Percentiles rank a stretch among this genome's conserved stretches.
Conservation (phyloP, 1,140 invertebrate genomes). For the Gonatopus flavifemur region DNA sequence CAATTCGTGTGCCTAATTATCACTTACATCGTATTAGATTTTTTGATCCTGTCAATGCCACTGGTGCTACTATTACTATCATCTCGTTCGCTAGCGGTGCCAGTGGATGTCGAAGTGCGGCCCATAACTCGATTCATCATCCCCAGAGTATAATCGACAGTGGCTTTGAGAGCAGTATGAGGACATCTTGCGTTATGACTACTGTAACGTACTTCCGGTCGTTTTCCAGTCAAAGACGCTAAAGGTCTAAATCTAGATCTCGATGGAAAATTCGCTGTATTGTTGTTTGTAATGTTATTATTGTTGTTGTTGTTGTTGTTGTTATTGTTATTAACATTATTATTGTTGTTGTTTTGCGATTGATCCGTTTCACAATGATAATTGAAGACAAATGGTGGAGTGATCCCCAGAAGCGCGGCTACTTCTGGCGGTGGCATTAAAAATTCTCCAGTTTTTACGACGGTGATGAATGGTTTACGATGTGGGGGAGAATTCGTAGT, state of each 20-base stretch:
- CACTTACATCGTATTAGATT: constrained; percentile 20
- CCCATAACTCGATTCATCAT: constrained; percentile 35
- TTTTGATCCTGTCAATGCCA: constrained; percentile 17
- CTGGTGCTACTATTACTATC: too few relatives aligned
- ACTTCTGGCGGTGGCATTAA: constrained; percentile 74
- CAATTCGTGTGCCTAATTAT: constrained; percentile 1
- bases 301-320: constrained; percentile 28
- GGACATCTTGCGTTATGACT: constrained; percentile 45
- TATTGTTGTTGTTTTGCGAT: constrained; percentile 31
- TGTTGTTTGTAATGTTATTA: constrained; percentile 12
- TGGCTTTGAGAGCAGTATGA: constrained; percentile 46
- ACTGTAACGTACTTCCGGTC: constrained; percentile 47
- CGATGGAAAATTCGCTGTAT: constrained; percentile 23
- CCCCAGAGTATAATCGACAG: constrained; percentile 42
- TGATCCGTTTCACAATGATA: too few relatives aligned
- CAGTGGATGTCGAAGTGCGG: constrained; percentile 31
- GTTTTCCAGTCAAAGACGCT: constrained; percentile 37
- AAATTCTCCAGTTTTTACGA: constrained; percentile 76
- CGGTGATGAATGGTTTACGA: constrained; percentile 70
- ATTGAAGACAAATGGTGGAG: too few relatives aligned
- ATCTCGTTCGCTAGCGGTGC: constrained; percentile 32
- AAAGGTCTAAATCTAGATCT: constrained; percentile 42
- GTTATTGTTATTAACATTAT: constrained; percentile 28
- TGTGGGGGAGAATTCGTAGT: constrained; percentile 1
- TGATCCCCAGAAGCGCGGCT: constrained; percentile 65